Base-by-base conservation (phyloP, 2,888 invertebrate species). In the Caenorhabditis sp. region DNA sequence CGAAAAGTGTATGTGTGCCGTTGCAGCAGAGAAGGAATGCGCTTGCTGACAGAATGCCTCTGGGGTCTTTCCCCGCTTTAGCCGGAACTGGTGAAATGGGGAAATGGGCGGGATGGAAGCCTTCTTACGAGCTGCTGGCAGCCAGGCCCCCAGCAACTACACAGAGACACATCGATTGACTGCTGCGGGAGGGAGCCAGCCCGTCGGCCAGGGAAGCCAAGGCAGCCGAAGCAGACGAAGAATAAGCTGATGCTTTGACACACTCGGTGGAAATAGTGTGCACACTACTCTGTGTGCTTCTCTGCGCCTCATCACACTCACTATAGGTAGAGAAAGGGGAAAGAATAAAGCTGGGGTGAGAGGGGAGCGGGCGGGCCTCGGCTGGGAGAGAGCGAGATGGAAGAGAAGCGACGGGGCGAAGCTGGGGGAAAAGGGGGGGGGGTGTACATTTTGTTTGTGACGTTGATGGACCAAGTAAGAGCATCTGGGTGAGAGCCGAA, bases 381-480 rank as follows among this genome's bases (percentile, higher is more conserved):
- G 56, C 32, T 32, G 32, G 32, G 5, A 58, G 32, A 4, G 37
- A 35, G 44, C 3, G 60, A 44, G 40, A 58, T 58, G 28, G 60
- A 60, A 50, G 40, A 58, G 40, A 18, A 40, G 58, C 20, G 65
- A 32, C 32, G 32, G 64, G 67, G 61, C n/a, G 37, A 60, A 65
- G 65, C 65, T 74, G 62, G 62, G 64, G 35, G n/a, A n/a, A n/a
- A n/a, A n/a, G n/a, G n/a, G n/a, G 11, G 51, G 22, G 51, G 50
- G 6, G 53, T 26, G 26, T 20, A 50, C 35, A 65, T 64, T 53
- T 40, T 18, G 40, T 24, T 55, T 67, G 61, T 79, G 79, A 79
- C 79, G 79, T 79, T 67, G 79, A 55, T 40, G 79, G 79, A 79
- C 79, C 79, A 79, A 71, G 60, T 51, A 55, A 67, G 71, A 79